Evolutionary conservation across 1,140 invertebrate genomes (phyloP).

Genomic region (Monochamus saltuarius): DNA sequence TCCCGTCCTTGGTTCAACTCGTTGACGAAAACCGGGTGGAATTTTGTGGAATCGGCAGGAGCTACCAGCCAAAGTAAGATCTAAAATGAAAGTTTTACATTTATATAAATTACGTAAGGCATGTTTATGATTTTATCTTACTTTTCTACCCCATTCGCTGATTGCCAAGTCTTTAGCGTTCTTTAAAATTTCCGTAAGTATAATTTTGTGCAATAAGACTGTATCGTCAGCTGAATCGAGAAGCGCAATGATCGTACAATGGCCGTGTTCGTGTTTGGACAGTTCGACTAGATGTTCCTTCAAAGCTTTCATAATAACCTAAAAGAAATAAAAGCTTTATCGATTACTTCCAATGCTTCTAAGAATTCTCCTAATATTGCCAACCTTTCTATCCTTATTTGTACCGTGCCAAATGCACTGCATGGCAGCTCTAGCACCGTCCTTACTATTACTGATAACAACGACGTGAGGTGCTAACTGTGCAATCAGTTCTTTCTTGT

Average conservation of each 20-base stretch:
- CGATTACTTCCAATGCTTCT: neutral
- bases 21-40: slow-evolving; percentile 71
- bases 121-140: slow-evolving; percentile 49
- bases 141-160: slow-evolving; percentile 73
- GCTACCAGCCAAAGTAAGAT: slow-evolving; percentile 81
- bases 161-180: slow-evolving; percentile 70
- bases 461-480: slow-evolving; percentile 69
- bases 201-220: slow-evolving; percentile 80
- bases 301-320: slow-evolving; percentile 75
- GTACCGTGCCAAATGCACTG: slow-evolving; percentile 84
- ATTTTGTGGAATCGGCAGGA: slow-evolving; percentile 71
- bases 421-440: slow-evolving; percentile 77
- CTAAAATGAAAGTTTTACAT: slow-evolving; percentile 34
- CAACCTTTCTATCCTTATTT: slow-evolving; percentile 72
- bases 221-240: slow-evolving; percentile 94
- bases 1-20: slow-evolving; percentile 72
- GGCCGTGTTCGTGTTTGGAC: slow-evolving; percentile 82
- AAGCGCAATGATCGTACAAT: slow-evolving; percentile 78
- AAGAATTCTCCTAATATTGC: neutral
- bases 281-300: slow-evolving; percentile 82
- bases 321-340: slow-evolving; percentile 22
- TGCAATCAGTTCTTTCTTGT: slow-evolving; percentile 71
- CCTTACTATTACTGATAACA: slow-evolving; percentile 79
- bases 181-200: slow-evolving; percentile 72
- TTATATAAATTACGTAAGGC: too few relatives aligned